phyloP scores from a whole-genome alignment of 1,140 invertebrate genomes.

The Rhopalosiphum maidis region DNA sequence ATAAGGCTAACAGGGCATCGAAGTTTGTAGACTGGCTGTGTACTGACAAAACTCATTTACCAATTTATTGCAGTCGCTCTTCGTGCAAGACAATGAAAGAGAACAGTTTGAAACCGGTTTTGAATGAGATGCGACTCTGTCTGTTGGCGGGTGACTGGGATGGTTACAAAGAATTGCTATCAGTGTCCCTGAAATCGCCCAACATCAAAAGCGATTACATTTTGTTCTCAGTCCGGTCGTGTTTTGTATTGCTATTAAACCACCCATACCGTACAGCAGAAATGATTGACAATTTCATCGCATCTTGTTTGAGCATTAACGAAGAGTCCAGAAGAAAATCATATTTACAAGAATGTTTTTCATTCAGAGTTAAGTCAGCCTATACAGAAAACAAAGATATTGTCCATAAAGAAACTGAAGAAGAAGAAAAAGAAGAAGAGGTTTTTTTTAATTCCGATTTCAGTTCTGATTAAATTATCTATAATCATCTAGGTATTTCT shows the following conservation, averaged over 20 bases:
- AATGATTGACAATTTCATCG: conserved; percentile 35
- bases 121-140: neutral
- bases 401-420: neutral
- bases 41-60: neutral
- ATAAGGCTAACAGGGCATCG: neutral
- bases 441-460: conserved; percentile 4
- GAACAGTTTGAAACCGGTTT: neutral
- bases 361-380: neutral
- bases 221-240: neutral
- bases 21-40: neutral
- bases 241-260: conserved; percentile 32
- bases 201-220: neutral
- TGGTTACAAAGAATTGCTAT: conserved; percentile 23
- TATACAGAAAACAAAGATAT: neutral
- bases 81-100: neutral
- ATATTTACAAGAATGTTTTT: conserved; percentile 43
- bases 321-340: neutral
- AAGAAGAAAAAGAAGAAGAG: neutral
- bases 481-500: neutral
- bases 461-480: neutral
- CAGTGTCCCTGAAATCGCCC: neutral
- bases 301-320: conserved; percentile 28
- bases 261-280: conserved; percentile 30
- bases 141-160: conserved; percentile 29
- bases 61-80: neutral